A percentile compares a stretch with the other conserved stretches of the same genome.
Conservation (phyloP, 2,113 vertebrate genomes). For the Actenoides lindsayi region DNA sequence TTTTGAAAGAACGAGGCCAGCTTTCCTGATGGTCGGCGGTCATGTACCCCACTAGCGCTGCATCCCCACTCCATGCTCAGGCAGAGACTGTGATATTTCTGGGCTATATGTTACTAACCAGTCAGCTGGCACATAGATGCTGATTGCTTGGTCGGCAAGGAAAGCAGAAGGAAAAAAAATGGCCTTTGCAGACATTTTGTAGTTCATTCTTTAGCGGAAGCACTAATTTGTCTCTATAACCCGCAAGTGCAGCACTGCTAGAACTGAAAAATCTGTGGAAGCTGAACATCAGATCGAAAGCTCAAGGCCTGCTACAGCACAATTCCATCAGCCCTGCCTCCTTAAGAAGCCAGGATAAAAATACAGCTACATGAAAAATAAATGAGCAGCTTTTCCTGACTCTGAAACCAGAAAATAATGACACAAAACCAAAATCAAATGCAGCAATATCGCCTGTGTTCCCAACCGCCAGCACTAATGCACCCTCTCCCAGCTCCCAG, state of each 20-base stretch:
- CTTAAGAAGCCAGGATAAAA: constrained; percentile 32
- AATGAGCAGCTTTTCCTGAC: constrained; percentile 45
- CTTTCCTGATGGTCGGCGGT: not conserved
- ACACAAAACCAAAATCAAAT: constrained; percentile 32
- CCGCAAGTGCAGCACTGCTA: not conserved
- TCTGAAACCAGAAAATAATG: constrained; percentile 53
- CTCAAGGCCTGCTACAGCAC: not conserved
- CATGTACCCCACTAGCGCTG: fast-evolving
- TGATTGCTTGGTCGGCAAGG: not conserved
- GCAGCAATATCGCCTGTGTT: not conserved
- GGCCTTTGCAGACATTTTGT: not conserved
- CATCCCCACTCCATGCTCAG: not conserved
- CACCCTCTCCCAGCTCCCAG: not conserved
- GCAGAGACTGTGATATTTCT: not conserved
- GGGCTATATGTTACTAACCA: fast-evolving
- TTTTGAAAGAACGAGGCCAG: not conserved
- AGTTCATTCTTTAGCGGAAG: not conserved
- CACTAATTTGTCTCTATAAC: not conserved
- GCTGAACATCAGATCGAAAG: not conserved
- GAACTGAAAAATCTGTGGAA: not conserved
- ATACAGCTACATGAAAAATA: constrained; percentile 58
- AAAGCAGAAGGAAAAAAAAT: not conserved
- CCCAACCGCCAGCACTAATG: not conserved
- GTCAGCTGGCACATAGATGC: not conserved
- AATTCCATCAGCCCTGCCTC: not conserved